Evolutionary conservation across 2,888 invertebrate genomes (phyloP), one percentile per base, ranked within the genome.

Genomic region (Drosophila paucipuncta): DNA sequence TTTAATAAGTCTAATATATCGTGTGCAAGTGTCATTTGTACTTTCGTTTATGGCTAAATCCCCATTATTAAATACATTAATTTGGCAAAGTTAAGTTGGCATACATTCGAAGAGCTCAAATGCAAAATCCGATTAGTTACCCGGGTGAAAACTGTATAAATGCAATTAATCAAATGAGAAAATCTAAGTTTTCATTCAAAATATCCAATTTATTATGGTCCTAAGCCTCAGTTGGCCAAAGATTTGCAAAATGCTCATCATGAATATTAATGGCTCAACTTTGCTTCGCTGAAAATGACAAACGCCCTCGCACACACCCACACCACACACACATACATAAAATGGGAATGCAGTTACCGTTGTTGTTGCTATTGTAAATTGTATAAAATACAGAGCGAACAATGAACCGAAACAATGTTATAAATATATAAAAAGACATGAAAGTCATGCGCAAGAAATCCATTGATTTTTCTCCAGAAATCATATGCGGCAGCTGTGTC

Each of bases 211-310:
- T 28, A 41, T 53, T 64, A 59, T 62, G 50, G 54, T 25, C 31
- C 53, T 50, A 79, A 61, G 52, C 6, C 52, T 11, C 54, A 58
- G 52, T 50, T 53, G 57, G 57, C 11, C 49, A 53, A 41, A 65
- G 58, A 62, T 69, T 69, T 52, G 31, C 50, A 68, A 79, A 64
- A 39, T 50, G 43, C 55, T 60, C 80, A 77, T 62, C 65, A 77
- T 59, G 64, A 59, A 70, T 66, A 78, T 78, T 70, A 76, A 80
- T 77, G 57, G 60, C 49, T 63, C 35, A 58, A 57, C 35, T 62
- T 47, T 50, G 76, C 66, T 74, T 74, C 68, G 68, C 59, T 52
- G 54, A 41, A 59, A 72, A 67, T 59, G 68, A 53, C 57, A 76
- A 53, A 53, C 65, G 47, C 74, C 74, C 63, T 73, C 68, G 31